Evolutionary conservation across 2,797 vertebrate species (phyloP), one percentile per base, ranked within the genome.

Genomic region (Pangasius macronema): DNA sequence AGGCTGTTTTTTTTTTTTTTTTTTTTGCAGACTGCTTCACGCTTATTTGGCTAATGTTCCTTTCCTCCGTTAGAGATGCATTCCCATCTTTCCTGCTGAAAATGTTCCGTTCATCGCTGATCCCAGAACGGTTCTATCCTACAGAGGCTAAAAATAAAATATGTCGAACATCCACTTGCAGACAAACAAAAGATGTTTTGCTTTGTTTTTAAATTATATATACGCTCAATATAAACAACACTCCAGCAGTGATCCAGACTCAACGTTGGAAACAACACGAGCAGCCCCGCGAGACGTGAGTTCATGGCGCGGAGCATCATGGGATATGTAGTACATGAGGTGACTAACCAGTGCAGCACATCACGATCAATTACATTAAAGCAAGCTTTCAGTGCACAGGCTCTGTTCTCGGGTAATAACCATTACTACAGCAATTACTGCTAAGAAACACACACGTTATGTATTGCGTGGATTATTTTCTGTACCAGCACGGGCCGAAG

Each of bases 81-180:
- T 87, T 91, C 70, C 86, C 87, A 87, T 87, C 82, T 87, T 81
- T 39, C 30, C 57, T 68, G 67, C 22, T 13, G 75, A 72, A 88
- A 57, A 73, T 81, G 16, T 63, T 57, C 53, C 65, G 36, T 63
- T 80, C 33, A 77, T 30, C 49, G 67, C 57, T 59, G 46, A 33
- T 86, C 82, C 61, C 39, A 65, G 5, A 18, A 49, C 63, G 39
- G 20, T 10, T 24, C 30, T 22, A n/a, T 59, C 61, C 80, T 70
- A 24, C 51, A 77, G 8, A 5, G 46, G 14, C 22, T 36, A 0
- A 59, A 77, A 86, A 83, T 27, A 33, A 27, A 72, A 9, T 36
- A 33, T 57, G 39, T 3, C 20, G 49, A 27, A 30, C 51, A 39
- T 30, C 3, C 33, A 85, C 33, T 22, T 10, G 36, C 10, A 36